A percentile compares a stretch with the other conserved stretches of the same genome.
Conservation (phyloP, 2,888 invertebrate genomes). For the Isotomurus palustris region DNA sequence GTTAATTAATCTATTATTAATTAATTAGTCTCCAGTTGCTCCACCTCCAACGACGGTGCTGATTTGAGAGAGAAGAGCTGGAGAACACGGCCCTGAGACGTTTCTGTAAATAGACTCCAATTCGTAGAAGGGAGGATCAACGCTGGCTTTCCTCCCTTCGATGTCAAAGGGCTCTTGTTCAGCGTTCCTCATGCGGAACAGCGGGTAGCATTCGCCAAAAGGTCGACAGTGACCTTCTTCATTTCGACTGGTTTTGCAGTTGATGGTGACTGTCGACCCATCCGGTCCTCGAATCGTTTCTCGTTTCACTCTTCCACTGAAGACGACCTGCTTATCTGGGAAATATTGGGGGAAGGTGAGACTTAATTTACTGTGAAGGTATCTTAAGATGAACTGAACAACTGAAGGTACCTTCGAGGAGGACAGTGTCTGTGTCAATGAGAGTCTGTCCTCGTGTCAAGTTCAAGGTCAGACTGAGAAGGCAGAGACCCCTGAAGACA, state of each 20-base stretch:
- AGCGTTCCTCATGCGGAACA: no score
- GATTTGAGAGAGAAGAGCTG: conserved; percentile 48
- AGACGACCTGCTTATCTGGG: not conserved
- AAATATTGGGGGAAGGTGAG: not conserved
- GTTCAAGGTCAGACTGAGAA: no score
- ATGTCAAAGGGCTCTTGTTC: no score
- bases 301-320: conserved; percentile 2
- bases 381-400: no score
- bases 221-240: conserved; percentile 19
- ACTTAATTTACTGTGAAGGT: not conserved
- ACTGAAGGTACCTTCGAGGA: no score
- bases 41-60: conserved; percentile 56
- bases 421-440: no score
- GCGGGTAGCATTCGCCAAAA: conserved; percentile 27
- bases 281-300: conserved; percentile 4
- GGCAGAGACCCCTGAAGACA: no score
- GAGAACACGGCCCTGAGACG: conserved; percentile 22
- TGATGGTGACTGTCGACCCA: conserved; percentile 15
- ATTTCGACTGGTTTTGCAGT: conserved; percentile 22
- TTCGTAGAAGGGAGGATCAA: conserved; percentile 13
- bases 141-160: no score
- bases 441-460: no score
- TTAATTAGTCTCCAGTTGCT: not conserved
- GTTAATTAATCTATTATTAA: not conserved
- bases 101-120: conserved; percentile 17